These are phyloP conservation scores for Spea multiplicata DNA, from an alignment of 2,113 vertebrate species.

Conservation along the genomic window DNA sequence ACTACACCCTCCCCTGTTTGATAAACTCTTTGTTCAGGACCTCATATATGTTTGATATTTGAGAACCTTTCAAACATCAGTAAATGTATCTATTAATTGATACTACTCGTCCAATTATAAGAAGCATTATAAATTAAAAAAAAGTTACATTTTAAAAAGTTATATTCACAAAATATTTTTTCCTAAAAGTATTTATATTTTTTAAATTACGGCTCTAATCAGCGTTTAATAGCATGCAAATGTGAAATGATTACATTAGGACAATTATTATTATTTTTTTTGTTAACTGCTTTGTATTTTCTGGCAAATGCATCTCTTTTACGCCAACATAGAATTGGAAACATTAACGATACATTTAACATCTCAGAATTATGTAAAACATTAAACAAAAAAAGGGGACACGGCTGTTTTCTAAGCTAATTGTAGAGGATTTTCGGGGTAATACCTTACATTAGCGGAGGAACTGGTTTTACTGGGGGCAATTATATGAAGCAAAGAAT, in stretches of 20 bases:
- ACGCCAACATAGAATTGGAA: neutral
- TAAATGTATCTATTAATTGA: neutral
- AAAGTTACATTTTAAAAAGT: no score
- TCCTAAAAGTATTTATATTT: neutral
- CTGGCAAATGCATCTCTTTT: neutral
- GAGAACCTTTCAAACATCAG: constrained; percentile 5
- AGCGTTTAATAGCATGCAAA: neutral
- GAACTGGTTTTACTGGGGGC: neutral
- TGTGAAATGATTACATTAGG: neutral
- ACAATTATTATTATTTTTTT: neutral
- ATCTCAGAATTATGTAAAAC: constrained; percentile 2
- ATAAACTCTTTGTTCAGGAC: constrained; percentile 1
- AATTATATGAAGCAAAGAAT: neutral
- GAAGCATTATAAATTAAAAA: no score
- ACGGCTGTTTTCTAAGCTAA: neutral
- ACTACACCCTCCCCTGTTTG: constrained; percentile 1
- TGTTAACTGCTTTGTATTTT: neutral
- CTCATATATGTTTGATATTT: constrained; percentile 5
- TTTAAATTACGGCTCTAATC: neutral
- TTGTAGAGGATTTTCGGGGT: neutral
- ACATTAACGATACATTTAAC: constrained; percentile 5
- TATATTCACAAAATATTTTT: no score
- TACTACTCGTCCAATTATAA: neutral
- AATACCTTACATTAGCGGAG: neutral
- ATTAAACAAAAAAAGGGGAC: neutral